Evolutionary conservation across 2,797 vertebrate species (phyloP).

Genomic region (Sebastes ruberrimus): DNA sequence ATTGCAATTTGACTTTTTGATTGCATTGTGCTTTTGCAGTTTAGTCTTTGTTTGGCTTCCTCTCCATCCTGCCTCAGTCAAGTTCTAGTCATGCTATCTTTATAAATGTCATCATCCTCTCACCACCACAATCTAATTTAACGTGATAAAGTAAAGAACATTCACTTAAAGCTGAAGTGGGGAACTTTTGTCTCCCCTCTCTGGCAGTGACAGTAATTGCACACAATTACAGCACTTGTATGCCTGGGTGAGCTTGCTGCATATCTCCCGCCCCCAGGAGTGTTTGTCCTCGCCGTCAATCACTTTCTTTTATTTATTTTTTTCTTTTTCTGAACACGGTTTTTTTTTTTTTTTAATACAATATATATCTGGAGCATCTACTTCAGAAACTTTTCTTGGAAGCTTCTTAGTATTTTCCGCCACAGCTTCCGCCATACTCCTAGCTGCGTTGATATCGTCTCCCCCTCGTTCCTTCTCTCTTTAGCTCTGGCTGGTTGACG

Average conservation of each 20-base stretch:
- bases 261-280: background rate
- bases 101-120: background rate
- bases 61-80: background rate
- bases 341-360: too few relatives aligned
- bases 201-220: background rate
- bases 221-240: background rate
- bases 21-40: background rate
- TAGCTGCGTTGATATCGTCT: fast-evolving
- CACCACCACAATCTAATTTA: background rate
- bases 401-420: background rate
- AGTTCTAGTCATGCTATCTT: background rate
- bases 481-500: background rate
- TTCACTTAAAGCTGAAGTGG: background rate
- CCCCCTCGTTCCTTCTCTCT: fast-evolving
- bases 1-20: background rate
- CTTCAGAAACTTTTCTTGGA: background rate
- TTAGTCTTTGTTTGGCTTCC: background rate
- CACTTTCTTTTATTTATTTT: background rate
- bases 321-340: background rate
- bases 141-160: background rate
- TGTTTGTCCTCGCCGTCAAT: background rate
- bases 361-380: background rate
- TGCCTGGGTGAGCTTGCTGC: background rate
- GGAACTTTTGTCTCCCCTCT: background rate
- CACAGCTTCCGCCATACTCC: background rate